Conservation (phyloP, 2,888 invertebrate species). For the Aporophyla nigra region DNA sequence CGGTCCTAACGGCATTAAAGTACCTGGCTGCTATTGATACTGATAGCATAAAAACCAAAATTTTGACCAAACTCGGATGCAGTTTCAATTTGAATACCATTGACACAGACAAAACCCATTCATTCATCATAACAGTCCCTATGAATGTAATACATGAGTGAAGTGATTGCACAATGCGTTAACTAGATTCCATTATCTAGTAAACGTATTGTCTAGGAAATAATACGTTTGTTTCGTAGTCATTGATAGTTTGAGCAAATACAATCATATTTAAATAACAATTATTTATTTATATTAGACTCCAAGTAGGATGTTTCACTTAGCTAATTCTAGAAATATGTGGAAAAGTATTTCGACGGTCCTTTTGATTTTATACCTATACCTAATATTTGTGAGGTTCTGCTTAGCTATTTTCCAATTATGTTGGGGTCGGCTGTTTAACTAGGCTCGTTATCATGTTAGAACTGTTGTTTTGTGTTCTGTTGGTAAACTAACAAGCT, state of each 20-base stretch:
- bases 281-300: background rate
- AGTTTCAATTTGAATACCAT: background rate
- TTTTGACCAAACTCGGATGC: background rate
- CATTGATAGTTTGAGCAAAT: background rate
- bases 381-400: too few relatives aligned
- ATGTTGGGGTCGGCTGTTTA: too few relatives aligned
- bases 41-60: background rate
- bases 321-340: background rate
- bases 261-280: background rate
- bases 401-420: too few relatives aligned
- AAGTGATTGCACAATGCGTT: background rate
- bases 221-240: constrained; percentile 24
- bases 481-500: too few relatives aligned
- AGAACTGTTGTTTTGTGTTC: too few relatives aligned
- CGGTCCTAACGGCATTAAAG: too few relatives aligned
- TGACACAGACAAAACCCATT: constrained; percentile 1
- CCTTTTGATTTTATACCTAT: too few relatives aligned
- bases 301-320: background rate
- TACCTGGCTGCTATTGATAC: background rate
- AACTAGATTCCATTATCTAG: constrained; percentile 7
- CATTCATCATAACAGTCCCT: constrained; percentile 15
- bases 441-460: too few relatives aligned
- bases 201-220: background rate
- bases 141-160: background rate
- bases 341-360: too few relatives aligned